Conservation (phyloP, 1,140 invertebrate species). For the Eriocheir sinensis region DNA sequence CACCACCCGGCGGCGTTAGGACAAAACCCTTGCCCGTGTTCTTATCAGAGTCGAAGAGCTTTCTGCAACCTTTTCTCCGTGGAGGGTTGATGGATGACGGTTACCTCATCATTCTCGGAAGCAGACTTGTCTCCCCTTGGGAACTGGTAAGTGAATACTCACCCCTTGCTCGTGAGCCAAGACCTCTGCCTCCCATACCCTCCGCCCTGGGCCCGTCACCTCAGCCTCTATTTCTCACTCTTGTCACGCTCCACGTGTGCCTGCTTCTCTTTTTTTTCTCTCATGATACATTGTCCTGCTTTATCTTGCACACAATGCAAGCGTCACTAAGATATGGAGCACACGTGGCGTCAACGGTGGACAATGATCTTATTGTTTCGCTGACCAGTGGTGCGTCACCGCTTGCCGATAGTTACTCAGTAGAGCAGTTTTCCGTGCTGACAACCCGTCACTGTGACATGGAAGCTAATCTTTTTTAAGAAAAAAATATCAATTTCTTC, state of each 20-base stretch:
- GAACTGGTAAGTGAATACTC: not conserved
- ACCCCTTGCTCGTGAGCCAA: not conserved
- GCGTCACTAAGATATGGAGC: not conserved
- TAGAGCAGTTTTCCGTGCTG: not conserved
- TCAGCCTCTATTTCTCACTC: not conserved
- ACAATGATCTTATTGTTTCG: slow-evolving; percentile 16
- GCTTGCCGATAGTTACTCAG: not conserved
- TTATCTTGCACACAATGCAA: not conserved
- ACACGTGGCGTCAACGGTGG: not conserved
- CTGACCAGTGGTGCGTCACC: not conserved
- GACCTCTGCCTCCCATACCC: not conserved
- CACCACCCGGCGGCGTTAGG: not conserved
- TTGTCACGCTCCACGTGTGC: not conserved
- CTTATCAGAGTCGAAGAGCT: not conserved
- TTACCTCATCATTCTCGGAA: not conserved
- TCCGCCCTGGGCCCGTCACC: not conserved
- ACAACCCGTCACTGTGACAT: not conserved
- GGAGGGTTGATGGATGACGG: not conserved
- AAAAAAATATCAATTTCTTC: not conserved
- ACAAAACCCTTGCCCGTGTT: not conserved
- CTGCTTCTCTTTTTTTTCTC: not conserved
- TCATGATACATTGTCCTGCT: not conserved
- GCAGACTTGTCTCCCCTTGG: not conserved
- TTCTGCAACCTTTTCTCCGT: not conserved
- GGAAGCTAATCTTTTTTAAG: not conserved